Percentiles rank a stretch among this genome's conserved stretches.
phyloP scores from a whole-genome alignment of 2,888 invertebrate species.

The Cynaeus angustus region DNA sequence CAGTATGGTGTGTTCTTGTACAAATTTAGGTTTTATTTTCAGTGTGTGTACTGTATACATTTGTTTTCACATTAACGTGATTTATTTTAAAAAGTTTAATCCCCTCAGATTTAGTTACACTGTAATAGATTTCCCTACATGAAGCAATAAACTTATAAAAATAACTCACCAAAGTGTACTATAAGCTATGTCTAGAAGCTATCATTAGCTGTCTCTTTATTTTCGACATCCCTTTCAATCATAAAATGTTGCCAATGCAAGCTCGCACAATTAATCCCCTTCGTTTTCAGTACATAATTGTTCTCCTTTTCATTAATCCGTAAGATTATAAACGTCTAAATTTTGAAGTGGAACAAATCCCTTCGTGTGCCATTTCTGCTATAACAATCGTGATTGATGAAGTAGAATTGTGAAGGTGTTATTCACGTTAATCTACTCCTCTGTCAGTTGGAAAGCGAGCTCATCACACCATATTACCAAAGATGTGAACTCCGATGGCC shows the following conservation, averaged over 20 bases:
- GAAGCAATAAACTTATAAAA: no score
- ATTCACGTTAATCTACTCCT: slow-evolving; percentile 3
- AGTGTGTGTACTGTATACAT: no score
- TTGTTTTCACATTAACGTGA: no score
- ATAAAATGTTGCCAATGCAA: slow-evolving; percentile 1
- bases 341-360: slow-evolving; percentile 6
- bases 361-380: slow-evolving; percentile 3
- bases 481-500: neutral
- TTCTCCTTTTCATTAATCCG: neutral
- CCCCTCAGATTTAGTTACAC: no score
- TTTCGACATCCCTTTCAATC: slow-evolving; percentile 8
- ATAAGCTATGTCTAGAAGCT: no score
- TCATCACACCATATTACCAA: neutral
- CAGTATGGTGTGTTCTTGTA: no score
- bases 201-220: neutral
- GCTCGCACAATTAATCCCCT: neutral
- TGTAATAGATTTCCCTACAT: no score
- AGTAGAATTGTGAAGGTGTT: slow-evolving; percentile 4
- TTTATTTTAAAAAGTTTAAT: no score
- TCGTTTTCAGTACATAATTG: neutral
- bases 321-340: slow-evolving; percentile 2
- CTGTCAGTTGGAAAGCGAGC: neutral
- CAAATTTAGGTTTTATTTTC: no score
- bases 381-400: slow-evolving; percentile 8
- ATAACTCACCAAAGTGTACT: no score